Conservation (phyloP, 2,797 vertebrate species). For the Hoplostethus mediterraneus region DNA sequence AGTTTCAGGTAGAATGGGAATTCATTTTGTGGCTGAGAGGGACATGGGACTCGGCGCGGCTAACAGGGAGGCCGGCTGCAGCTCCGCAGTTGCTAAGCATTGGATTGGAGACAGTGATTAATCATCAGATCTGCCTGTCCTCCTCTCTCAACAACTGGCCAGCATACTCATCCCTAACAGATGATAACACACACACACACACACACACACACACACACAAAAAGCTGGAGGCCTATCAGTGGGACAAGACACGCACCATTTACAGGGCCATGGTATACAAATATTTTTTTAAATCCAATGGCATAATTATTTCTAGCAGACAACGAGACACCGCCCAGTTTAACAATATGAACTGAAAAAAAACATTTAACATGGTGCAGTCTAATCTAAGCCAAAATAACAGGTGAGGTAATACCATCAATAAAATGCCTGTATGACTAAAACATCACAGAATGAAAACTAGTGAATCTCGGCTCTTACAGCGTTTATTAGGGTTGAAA, state of each 20-base stretch:
- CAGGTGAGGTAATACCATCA: not conserved
- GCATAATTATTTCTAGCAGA: constrained; percentile 8
- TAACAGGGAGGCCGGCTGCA: constrained; percentile 18
- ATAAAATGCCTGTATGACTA: constrained; percentile 19
- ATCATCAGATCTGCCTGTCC: constrained; percentile 63
- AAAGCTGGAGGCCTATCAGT: constrained; percentile 17
- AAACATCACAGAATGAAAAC: not conserved
- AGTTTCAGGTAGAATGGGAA: constrained; percentile 33
- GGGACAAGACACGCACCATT: constrained; percentile 23
- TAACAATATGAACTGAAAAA: not conserved
- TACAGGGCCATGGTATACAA: constrained; percentile 27
- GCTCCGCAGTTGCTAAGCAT: constrained; percentile 72
- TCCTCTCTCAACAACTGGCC: constrained; percentile 59
- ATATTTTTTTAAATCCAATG: not conserved
- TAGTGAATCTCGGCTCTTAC: not conserved
- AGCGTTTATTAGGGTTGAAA: not conserved
- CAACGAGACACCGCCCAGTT: not conserved
- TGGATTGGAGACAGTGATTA: constrained; percentile 65
- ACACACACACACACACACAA: not conserved
- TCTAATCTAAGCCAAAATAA: constrained; percentile 10
- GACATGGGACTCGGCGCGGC: constrained; percentile 11
- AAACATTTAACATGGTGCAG: not conserved
- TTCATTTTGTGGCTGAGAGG: constrained; percentile 48
- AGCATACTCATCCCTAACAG: constrained; percentile 65
- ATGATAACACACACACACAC: constrained; percentile 38